These are phyloP conservation scores for Stegodyphus mimosarum DNA, from an alignment of 1,140 invertebrate genomes.

Conservation along the genomic window DNA sequence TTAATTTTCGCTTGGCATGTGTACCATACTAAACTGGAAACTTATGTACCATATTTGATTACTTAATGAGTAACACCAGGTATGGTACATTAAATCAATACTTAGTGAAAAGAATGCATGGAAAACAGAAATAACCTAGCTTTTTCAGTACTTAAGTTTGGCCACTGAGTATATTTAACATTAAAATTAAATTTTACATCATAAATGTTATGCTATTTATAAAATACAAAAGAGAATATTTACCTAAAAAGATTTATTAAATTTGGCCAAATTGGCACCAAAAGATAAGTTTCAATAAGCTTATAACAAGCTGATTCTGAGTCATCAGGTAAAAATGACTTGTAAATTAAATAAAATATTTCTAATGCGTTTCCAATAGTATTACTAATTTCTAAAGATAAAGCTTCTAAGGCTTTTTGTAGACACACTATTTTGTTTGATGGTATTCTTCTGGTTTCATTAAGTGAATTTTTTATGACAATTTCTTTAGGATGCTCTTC, in stretches of 20 bases:
- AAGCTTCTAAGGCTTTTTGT: neutral
- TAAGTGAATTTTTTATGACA: neutral
- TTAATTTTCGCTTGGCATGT: too few relatives aligned
- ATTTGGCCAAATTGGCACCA: conserved; percentile 37
- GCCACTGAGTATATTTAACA: too few relatives aligned
- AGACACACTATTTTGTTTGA: conserved; percentile 1
- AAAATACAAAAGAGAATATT: neutral
- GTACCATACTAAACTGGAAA: too few relatives aligned
- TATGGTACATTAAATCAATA: too few relatives aligned
- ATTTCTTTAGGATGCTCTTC: conserved; percentile 23
- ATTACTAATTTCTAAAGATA: conserved; percentile 39
- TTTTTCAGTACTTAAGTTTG: too few relatives aligned
- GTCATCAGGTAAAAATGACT: conserved; percentile 31
- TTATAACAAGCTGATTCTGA: conserved; percentile 34
- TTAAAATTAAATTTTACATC: too few relatives aligned
- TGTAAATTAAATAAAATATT: conserved; percentile 48
- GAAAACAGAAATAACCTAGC: too few relatives aligned
- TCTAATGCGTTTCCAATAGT: conserved; percentile 25
- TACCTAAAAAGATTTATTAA: conserved; percentile 34
- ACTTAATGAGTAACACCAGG: too few relatives aligned
- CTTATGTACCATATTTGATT: too few relatives aligned
- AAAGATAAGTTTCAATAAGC: conserved; percentile 27
- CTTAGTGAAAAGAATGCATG: too few relatives aligned
- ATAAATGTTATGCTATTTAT: neutral
- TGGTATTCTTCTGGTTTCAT: neutral